These are phyloP conservation scores for Acrobasis consociella DNA, from an alignment of 2,888 invertebrate species.

Conservation along the genomic window DNA sequence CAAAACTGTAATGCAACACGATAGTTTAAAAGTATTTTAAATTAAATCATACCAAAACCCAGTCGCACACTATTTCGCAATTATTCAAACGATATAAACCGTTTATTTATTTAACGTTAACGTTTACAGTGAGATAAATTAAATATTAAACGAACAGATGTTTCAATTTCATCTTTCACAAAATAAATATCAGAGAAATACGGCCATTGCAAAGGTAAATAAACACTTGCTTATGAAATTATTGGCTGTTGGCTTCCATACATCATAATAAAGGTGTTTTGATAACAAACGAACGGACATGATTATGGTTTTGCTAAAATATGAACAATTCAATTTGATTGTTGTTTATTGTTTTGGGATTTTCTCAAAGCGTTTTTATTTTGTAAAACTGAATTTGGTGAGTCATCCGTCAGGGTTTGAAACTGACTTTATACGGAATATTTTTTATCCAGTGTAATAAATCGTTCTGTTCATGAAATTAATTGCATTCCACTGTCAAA, in stretches of 20 bases:
- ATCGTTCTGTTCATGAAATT: too few species aligned
- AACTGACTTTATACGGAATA: too few species aligned
- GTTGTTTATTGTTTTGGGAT: background rate
- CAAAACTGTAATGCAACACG: too few species aligned
- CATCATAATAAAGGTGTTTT: background rate
- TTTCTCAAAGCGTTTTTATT: too few species aligned
- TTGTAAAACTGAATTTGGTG: too few species aligned
- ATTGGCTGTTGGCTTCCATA: background rate
- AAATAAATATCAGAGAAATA: background rate
- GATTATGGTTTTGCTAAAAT: background rate
- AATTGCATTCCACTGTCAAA: too few species aligned
- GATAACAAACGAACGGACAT: background rate
- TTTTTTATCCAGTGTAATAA: too few species aligned
- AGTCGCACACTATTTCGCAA: background rate
- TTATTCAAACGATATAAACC: background rate
- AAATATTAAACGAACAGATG: conserved; percentile 18
- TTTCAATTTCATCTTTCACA: background rate
- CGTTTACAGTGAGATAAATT: conserved; percentile 11
- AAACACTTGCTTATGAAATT: background rate
- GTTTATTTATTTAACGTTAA: conserved; percentile 11
- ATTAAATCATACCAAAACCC: conserved; percentile 5
- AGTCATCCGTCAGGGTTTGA: too few species aligned
- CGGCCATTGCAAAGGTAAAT: background rate
- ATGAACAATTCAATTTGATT: background rate
- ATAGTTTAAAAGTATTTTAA: background rate